phyloP scores from a whole-genome alignment of 2,797 vertebrate species.

The Smutsia temminckii region DNA sequence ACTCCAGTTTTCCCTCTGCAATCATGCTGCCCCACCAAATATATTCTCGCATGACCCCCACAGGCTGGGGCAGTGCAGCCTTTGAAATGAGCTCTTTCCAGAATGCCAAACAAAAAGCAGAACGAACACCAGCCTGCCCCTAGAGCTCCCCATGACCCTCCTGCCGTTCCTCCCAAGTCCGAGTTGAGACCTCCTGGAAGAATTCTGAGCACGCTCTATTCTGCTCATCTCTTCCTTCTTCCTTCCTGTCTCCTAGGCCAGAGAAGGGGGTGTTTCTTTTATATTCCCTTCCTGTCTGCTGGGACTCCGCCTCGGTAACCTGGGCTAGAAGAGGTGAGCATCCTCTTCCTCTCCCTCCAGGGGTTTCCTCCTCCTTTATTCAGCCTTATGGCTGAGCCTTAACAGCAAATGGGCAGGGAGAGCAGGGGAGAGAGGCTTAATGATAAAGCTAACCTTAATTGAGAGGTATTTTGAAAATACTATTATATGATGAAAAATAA shows the following conservation, averaged over 20 bases:
- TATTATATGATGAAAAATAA: slow-evolving; percentile 62
- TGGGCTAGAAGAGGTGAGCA: neutral
- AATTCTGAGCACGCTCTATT: neutral
- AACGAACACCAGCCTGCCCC: neutral
- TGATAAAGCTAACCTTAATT: neutral
- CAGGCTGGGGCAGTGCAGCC: neutral
- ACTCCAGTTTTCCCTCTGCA: neutral
- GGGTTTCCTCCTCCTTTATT: neutral
- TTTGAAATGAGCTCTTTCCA: neutral
- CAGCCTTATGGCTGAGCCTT: neutral
- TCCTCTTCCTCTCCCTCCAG: neutral
- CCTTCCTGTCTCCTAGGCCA: neutral
- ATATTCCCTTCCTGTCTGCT: neutral
- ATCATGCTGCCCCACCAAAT: neutral
- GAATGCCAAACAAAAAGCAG: neutral
- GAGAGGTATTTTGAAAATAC: slow-evolving; percentile 64
- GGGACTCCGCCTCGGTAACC: neutral
- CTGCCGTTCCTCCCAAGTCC: neutral
- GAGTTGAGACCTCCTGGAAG: neutral
- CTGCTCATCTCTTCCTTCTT: neutral
- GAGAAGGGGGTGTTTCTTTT: neutral
- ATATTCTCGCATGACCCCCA: neutral
- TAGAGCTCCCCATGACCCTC: neutral
- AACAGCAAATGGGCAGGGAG: neutral
- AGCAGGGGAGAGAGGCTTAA: neutral